phyloP scores from a whole-genome alignment of 2,113 vertebrate genomes.

The Micronycteris hirsuta region DNA sequence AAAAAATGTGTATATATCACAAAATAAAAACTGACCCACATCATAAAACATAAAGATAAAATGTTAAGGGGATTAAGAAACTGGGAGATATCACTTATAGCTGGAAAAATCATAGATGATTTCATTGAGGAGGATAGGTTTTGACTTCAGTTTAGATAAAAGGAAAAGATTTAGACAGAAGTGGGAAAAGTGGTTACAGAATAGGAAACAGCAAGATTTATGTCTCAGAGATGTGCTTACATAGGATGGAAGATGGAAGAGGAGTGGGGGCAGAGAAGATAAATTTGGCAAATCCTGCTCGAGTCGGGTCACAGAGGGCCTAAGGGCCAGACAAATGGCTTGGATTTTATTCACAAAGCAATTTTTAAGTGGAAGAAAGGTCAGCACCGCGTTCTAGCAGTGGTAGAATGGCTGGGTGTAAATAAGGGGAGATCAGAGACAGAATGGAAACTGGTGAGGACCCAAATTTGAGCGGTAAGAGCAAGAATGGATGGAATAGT shows the following conservation, averaged over 20 bases:
- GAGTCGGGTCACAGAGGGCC: not conserved
- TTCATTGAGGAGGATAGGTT: not conserved
- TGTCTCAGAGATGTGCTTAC: not conserved
- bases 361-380: not conserved
- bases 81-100: not conserved
- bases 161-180: slow-evolving; percentile 15
- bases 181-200: not conserved
- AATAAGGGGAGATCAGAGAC: not conserved
- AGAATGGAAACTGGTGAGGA: not conserved
- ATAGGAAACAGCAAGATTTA: not conserved
- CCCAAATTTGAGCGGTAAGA: not conserved
- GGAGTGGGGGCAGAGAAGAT: not conserved
- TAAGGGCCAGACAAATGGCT: not conserved
- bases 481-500: not conserved
- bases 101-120: slow-evolving; percentile 1
- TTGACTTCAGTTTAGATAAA: slow-evolving; percentile 19
- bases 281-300: not conserved
- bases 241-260: not conserved
- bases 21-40: not conserved
- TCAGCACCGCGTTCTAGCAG: not conserved
- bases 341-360: not conserved
- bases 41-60: slow-evolving; percentile 18
- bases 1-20: not conserved
- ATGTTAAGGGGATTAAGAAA: not conserved
- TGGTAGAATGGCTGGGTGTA: not conserved